Evolutionary conservation across 92 coral and sea anemone genomes (phyloP), one percentile per base, ranked within the genome.

Genomic region (Plumapathes pennacea): DNA sequence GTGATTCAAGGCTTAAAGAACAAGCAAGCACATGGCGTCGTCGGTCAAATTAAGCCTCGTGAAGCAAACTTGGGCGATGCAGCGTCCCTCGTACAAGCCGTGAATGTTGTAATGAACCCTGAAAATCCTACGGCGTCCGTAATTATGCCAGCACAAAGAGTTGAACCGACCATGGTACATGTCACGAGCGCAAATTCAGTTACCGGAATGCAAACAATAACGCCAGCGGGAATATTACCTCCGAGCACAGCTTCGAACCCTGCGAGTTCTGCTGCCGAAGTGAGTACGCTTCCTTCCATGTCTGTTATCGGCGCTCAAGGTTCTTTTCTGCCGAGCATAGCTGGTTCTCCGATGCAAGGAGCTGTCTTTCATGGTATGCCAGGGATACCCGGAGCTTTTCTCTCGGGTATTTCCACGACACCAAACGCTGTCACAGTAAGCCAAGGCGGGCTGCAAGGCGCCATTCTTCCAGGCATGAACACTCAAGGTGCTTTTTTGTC

Each of bases 1-100:
- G 96, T 87, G 17, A 62, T 87, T 28, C 96, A 77, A 32, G 89
- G 96, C 2, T 46, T 87, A 14, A 61, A 80, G 58, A 87, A 87
- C 54, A 72, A 79, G 67, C 87, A 80, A 38, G 65, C 78, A 25
- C 95, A 87, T 18, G 78, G 83, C 2, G n/a, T n/a, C n/a, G n/a
- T n/a, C n/a, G n/a, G n/a, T n/a, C n/a, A n/a, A n/a, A 57, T 80
- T 23, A 65, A 59, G 29, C 78, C 71, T 36, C 30, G 79, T 21
- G 86, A 77, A 46, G 60, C 79, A 23, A 68, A 54, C 34, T 42
- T 67, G 9, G 64, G 73, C 29, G 61, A 60, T 13, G 73, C 51
- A 30, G 73, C 73, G 29, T 51, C 61, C 25, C 73, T 66, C 25
- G 73, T 66, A 30, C 61, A 60, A 0, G 73, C 73, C 42, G 73